Evolutionary conservation across 2,888 invertebrate genomes (phyloP), one percentile per base, ranked within the genome.

Genomic region (Pterobdella sp.): DNA sequence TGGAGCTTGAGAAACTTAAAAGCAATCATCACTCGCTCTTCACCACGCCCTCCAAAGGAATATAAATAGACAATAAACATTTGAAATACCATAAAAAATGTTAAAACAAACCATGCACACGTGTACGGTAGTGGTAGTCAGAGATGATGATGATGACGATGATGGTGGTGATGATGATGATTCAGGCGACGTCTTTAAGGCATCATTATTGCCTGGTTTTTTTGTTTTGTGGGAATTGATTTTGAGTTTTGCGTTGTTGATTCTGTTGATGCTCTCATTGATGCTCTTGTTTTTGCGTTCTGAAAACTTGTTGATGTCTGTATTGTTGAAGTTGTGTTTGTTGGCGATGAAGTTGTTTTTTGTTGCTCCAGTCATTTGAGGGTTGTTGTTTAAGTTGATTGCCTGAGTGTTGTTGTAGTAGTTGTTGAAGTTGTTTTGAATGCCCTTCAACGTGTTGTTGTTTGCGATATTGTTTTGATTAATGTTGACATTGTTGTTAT

Each of bases 111-210:
- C 29, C 34, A 52, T 81, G 78, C 63, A 81, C 80, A 18, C 75
- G 75, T 1, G 79, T 82, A 35, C 82, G 77, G 10, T 73, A 35
- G 26, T 74, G 72, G n/a, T 79, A 79, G 73, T 81, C 81, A 2
- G 76, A 68, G 22, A 82, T 71, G 18, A 81, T 75, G 7, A 79
- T 68, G 0, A 77, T 81, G 64, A 72, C 77, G 1, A 83, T 35
- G 18, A 26, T 22, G 31, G 14, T 63, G 63, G 14, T 63, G 63
- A 63, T 63, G n/a, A 63, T 63, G 63, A 63, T 63, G 63, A 63
- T 63, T 10, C 26, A 14, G 63, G n/a, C n/a, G 63, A 49, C 52
- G 52, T 49, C 52, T 18, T n/a, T n/a, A 49, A 49, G 14, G 52
- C n/a, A 49, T 49, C 14, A 49, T 49, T 14, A 49, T n/a, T 49